These are phyloP conservation scores for Oriolus oriolus DNA, from an alignment of 2,113 vertebrate genomes.

Conservation along the genomic window DNA sequence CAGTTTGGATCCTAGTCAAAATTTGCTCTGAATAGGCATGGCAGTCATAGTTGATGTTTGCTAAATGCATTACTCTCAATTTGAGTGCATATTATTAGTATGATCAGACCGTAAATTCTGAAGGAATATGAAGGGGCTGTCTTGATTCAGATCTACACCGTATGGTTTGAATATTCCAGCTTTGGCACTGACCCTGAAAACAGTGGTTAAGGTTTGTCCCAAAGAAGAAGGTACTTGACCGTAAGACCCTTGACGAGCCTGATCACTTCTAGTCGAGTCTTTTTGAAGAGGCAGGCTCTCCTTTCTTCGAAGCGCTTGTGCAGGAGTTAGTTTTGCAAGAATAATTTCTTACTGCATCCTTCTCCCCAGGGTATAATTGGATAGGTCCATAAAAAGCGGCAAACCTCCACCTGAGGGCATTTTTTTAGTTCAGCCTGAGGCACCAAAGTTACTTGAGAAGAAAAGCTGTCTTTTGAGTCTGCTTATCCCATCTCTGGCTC, in stretches of 20 bases:
- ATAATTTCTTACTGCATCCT: neutral
- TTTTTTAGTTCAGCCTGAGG: neutral
- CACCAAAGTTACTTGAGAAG: neutral
- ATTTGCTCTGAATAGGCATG: neutral
- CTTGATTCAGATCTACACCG: rapidly evolving
- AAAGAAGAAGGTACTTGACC: neutral
- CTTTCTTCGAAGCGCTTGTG: neutral
- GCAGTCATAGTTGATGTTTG: neutral
- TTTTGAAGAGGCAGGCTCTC: neutral
- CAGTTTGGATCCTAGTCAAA: neutral
- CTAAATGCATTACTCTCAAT: neutral
- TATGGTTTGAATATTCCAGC: neutral
- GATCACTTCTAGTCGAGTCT: neutral
- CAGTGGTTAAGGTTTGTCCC: neutral
- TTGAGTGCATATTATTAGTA: neutral
- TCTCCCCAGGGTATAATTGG: neutral
- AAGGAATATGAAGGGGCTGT: neutral
- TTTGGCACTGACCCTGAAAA: neutral
- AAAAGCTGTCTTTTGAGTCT: neutral
- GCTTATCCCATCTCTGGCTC: neutral
- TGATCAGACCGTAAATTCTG: neutral
- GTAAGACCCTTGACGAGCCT: neutral
- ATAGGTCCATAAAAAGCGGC: neutral
- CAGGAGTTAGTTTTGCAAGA: neutral
- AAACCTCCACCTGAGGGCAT: neutral